Evolutionary conservation across 2,888 invertebrate species (phyloP).

Genomic region (Leptogaster cylindrica): DNA sequence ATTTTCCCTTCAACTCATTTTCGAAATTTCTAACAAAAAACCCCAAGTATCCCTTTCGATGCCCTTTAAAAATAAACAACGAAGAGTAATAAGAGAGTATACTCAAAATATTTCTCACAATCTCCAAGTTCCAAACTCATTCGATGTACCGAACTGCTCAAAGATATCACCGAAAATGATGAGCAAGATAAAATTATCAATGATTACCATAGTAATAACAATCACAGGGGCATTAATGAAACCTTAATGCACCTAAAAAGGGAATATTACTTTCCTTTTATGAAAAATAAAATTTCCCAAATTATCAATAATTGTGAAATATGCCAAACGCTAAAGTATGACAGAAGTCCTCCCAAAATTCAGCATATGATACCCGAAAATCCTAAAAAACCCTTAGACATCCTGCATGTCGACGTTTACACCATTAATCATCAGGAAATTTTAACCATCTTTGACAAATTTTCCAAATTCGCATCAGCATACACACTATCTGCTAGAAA

Average conservation of each 20-base stretch:
- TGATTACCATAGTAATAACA: constrained; percentile 45
- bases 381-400: constrained; percentile 34
- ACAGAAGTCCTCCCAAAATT: constrained; percentile 43
- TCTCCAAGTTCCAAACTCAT: too few relatives aligned
- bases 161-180: constrained; percentile 45
- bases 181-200: constrained; percentile 47
- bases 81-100: constrained; percentile 7
- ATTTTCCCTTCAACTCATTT: constrained; percentile 44
- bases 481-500: not conserved
- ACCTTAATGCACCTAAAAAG: constrained; percentile 39
- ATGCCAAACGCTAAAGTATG: constrained; percentile 41
- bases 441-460: constrained; percentile 17
- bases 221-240: constrained; percentile 48
- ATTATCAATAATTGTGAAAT: constrained; percentile 44
- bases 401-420: constrained; percentile 29
- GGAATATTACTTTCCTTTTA: constrained; percentile 39
- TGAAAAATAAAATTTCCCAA: constrained; percentile 40
- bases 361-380: constrained; percentile 31
- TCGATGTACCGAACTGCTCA: constrained; percentile 44
- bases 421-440: constrained; percentile 9
- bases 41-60: constrained; percentile 3
- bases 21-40: constrained; percentile 36
- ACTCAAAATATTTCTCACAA: constrained; percentile 28
- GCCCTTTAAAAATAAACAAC: constrained; percentile 27
- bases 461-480: too few relatives aligned